Evolutionary conservation across 2,888 invertebrate genomes (phyloP).

Genomic region (Cancer borealis): DNA sequence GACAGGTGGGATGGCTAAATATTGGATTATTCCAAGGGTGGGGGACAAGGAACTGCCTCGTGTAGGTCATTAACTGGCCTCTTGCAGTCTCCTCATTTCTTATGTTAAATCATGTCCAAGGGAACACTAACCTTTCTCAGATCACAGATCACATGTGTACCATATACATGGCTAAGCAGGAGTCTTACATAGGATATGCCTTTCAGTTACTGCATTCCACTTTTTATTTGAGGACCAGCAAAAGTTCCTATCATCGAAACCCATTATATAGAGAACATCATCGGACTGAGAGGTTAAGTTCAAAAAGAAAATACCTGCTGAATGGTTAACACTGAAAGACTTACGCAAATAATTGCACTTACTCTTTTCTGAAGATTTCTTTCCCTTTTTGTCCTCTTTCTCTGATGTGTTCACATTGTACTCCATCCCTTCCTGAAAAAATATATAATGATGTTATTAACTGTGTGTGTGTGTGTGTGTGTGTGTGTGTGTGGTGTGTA

Average conservation of each 20-base stretch:
- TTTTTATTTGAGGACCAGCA: no score
- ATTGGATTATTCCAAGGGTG: no score
- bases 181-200: no score
- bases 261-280: background rate
- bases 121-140: no score
- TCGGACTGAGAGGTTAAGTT: background rate
- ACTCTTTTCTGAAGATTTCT: constrained; percentile 68
- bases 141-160: no score
- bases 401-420: constrained; percentile 42
- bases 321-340: background rate
- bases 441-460: background rate
- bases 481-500: no score
- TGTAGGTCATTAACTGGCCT: no score
- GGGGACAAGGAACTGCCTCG: no score
- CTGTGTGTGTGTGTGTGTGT: background rate
- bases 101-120: no score
- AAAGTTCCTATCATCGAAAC: background rate
- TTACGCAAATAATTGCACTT: constrained; percentile 39
- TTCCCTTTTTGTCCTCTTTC: constrained; percentile 71
- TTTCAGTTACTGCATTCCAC: background rate
- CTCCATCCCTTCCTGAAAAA: constrained; percentile 68
- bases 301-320: background rate
- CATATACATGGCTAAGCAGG: no score
- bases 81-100: no score
- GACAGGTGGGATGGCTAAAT: no score